phyloP scores from a whole-genome alignment of 2,113 vertebrate species.

The Thinocorus orbignyianus region DNA sequence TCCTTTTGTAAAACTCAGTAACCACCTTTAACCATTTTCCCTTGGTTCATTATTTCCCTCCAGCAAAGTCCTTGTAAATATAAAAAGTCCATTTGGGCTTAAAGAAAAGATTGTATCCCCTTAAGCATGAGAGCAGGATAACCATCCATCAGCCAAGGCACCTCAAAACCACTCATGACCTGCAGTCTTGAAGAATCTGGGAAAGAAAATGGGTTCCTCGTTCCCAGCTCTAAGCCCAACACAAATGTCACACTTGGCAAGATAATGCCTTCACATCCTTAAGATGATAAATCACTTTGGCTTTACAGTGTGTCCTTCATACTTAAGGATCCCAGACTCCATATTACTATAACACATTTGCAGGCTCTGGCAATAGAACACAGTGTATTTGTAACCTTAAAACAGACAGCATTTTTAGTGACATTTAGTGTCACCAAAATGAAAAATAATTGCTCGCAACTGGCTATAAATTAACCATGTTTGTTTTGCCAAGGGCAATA shows the following conservation, averaged over 20 bases:
- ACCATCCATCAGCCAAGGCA: not conserved
- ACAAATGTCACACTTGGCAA: not conserved
- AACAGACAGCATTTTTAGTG: conserved; percentile 23
- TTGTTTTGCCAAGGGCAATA: conserved; percentile 66
- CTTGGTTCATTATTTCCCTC: not conserved
- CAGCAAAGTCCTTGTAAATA: not conserved
- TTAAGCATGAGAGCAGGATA: not conserved
- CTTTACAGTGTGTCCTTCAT: not conserved
- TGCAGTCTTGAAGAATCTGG: not conserved
- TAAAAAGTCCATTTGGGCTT: not conserved
- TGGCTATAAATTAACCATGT: conserved; percentile 58
- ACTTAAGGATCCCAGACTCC: not conserved
- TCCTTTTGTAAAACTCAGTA: not conserved
- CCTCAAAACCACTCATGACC: not conserved
- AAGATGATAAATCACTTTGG: not conserved
- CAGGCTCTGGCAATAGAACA: not conserved
- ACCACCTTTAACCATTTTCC: not conserved
- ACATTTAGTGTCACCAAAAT: conserved; percentile 34
- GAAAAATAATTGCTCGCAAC: conserved; percentile 59
- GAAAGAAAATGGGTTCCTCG: not conserved
- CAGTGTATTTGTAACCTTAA: not conserved
- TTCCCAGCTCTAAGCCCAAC: not conserved
- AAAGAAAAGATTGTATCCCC: not conserved
- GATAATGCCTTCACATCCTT: not conserved
- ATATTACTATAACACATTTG: not conserved